Percentiles rank a stretch among this genome's conserved stretches.
These are phyloP conservation scores for Ischnura elegans DNA, from an alignment of 2,888 invertebrate genomes.

Conservation along the genomic window DNA sequence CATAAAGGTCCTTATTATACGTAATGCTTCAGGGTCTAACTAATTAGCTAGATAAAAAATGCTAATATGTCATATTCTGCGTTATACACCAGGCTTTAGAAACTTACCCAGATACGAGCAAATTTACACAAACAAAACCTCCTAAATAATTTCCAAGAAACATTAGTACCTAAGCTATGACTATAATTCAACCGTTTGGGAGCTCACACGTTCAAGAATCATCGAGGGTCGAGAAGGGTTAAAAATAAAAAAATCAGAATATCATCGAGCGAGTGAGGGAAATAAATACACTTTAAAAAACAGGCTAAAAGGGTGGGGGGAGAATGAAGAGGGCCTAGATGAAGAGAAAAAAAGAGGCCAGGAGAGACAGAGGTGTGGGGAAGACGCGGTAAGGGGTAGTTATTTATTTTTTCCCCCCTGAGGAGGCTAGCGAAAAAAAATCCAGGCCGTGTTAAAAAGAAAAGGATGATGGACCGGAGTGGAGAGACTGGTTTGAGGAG, in stretches of 20 bases:
- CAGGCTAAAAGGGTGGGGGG: too few species aligned
- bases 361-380: neutral
- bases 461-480: neutral
- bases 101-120: too few species aligned
- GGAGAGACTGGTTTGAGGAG: neutral
- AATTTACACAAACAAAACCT: too few species aligned
- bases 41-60: too few species aligned
- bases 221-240: neutral
- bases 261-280: neutral
- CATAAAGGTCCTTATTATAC: too few species aligned
- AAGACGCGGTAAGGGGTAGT: neutral
- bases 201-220: neutral
- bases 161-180: too few species aligned
- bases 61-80: too few species aligned
- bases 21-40: too few species aligned
- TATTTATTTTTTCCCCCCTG: neutral
- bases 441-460: constrained; percentile 20
- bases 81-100: too few species aligned
- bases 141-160: too few species aligned
- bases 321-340: neutral
- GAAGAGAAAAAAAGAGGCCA: neutral
- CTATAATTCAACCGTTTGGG: too few species aligned
- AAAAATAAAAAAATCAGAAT: neutral
- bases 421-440: constrained; percentile 27
- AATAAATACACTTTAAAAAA: constrained; percentile 49